Conservation (phyloP, 2,888 invertebrate genomes). For the Lysandra coridon region DNA sequence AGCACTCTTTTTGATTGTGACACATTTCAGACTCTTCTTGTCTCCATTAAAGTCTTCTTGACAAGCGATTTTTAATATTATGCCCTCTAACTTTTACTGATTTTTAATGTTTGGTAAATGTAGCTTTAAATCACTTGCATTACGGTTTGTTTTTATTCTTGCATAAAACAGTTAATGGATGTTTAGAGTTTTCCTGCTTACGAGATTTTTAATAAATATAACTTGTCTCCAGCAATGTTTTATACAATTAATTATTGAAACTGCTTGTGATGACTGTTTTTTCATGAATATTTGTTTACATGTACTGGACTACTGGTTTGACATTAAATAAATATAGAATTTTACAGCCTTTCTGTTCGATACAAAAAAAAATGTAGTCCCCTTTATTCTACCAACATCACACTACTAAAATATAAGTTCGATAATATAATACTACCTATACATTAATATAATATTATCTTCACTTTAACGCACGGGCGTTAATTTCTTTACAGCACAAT, state of each 20-base stretch:
- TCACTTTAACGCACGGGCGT: neutral
- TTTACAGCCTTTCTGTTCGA: too few relatives aligned
- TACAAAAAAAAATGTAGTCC: neutral
- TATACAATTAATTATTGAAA: too few relatives aligned
- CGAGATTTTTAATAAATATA: neutral
- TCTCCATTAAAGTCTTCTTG: conserved; percentile 20
- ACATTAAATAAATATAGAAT: neutral
- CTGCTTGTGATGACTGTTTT: too few relatives aligned
- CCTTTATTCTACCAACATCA: neutral
- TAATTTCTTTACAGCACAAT: conserved; percentile 9
- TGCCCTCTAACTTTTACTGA: conserved; percentile 8
- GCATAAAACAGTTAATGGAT: neutral
- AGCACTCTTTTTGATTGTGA: conserved; percentile 31
- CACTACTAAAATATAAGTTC: neutral
- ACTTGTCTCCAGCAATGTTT: too few relatives aligned
- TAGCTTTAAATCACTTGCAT: conserved; percentile 18
- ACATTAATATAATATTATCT: neutral
- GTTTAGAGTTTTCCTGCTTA: neutral
- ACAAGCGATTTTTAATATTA: conserved; percentile 30
- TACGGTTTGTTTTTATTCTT: neutral
- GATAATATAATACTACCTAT: neutral
- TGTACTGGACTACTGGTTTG: neutral
- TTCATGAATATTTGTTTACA: neutral
- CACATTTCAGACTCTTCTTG: conserved; percentile 28
- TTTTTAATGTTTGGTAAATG: conserved; percentile 18